These are phyloP conservation scores for Ursus arctos DNA, from an alignment of 2,113 vertebrate species.

Conservation along the genomic window DNA sequence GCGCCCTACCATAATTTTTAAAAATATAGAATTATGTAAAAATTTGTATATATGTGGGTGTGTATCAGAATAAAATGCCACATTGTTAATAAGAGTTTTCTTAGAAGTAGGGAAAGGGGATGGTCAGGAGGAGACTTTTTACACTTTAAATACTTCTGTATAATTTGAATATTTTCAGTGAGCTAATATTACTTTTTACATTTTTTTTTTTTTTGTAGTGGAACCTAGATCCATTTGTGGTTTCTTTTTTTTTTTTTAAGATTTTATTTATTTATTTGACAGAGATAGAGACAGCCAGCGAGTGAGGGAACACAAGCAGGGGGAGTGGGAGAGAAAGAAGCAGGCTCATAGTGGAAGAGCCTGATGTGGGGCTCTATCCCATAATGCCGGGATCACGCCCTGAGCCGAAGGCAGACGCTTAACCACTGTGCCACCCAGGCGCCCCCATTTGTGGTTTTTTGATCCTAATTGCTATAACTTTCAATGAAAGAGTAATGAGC, in stretches of 20 bases:
- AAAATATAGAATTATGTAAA: neutral
- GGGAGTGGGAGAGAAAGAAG: no score
- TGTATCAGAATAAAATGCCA: neutral
- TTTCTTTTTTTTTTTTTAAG: no score
- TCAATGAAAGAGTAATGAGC: conserved; percentile 31
- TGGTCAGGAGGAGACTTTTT: neutral
- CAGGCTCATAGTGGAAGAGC: no score
- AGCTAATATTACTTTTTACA: neutral
- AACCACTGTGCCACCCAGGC: no score
- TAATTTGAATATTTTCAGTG: conserved; percentile 31
- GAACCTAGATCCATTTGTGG: neutral
- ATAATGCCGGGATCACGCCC: no score
- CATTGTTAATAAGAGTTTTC: neutral
- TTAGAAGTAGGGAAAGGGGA: neutral
- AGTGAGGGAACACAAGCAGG: no score
- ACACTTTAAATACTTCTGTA: neutral
- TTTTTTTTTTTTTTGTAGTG: neutral
- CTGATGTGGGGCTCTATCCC: no score
- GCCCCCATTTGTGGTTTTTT: conserved; percentile 31
- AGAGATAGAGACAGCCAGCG: no score
- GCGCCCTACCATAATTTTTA: neutral
- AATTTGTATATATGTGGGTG: neutral
- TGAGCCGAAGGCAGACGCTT: no score
- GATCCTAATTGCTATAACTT: conserved; percentile 30
- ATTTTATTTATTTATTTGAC: no score